phyloP scores from a whole-genome alignment of 1,140 invertebrate genomes.

The Pomacea maculata region DNA sequence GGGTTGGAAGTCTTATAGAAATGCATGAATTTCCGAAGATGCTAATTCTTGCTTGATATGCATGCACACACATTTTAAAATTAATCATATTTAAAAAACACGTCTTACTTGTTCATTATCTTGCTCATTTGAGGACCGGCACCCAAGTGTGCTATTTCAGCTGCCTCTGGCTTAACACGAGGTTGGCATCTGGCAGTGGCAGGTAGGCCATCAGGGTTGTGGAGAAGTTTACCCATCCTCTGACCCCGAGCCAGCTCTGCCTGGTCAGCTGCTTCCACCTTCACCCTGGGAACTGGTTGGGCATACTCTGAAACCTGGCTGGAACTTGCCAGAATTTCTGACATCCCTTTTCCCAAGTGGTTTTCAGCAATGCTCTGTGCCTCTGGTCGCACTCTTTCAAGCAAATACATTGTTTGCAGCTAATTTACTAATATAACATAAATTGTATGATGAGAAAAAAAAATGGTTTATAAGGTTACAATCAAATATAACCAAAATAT shows the following conservation, averaged over 20 bases:
- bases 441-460: too few relatives aligned
- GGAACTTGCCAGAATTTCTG: slow-evolving; percentile 44
- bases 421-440: too few relatives aligned
- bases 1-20: too few relatives aligned
- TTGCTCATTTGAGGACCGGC: slow-evolving; percentile 47
- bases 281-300: slow-evolving; percentile 49
- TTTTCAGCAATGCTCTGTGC: slow-evolving; percentile 47
- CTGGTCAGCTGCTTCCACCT: slow-evolving; percentile 50
- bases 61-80: too few relatives aligned
- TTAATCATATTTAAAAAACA: too few relatives aligned
- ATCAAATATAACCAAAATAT: too few relatives aligned
- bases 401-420: neutral
- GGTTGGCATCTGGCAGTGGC: slow-evolving; percentile 34
- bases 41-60: too few relatives aligned
- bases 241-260: slow-evolving; percentile 48
- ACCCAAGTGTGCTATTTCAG: slow-evolving; percentile 44
- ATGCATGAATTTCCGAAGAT: too few relatives aligned
- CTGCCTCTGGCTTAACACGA: slow-evolving; percentile 48
- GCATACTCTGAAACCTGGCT: slow-evolving; percentile 46
- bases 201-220: slow-evolving; percentile 32
- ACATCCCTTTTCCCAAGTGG: slow-evolving; percentile 47
- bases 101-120: slow-evolving; percentile 31
- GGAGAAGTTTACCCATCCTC: slow-evolving; percentile 44
- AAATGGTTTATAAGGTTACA: too few relatives aligned
- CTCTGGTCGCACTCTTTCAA: slow-evolving; percentile 48